Evolutionary conservation across 2,113 vertebrate species (phyloP).

Genomic region (Phalacrocorax carbo): DNA sequence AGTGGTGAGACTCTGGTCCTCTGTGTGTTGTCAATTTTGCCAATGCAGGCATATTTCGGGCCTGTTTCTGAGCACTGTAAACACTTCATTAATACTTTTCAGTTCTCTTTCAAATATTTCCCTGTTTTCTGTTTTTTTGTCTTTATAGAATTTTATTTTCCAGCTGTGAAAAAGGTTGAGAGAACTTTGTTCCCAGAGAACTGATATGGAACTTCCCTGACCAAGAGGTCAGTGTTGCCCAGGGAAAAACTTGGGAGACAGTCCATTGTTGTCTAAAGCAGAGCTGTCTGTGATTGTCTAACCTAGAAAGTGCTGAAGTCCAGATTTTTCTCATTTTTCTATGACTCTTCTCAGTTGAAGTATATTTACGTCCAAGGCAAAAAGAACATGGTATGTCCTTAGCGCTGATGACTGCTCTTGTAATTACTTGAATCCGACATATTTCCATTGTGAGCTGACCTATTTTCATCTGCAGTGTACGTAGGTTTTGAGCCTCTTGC

Average conservation of each 20-base stretch:
- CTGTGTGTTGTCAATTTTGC: neutral
- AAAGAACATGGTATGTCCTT: neutral
- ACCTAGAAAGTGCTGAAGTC: neutral
- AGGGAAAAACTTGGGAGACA: neutral
- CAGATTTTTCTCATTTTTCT: neutral
- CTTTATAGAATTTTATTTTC: neutral
- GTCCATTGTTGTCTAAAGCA: neutral
- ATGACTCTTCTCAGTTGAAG: neutral
- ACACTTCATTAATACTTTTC: neutral
- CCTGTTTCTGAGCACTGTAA: neutral
- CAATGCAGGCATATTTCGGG: neutral
- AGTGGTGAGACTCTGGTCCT: neutral
- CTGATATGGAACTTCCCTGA: neutral
- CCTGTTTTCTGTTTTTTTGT: neutral
- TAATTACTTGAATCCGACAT: neutral
- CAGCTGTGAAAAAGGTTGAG: neutral
- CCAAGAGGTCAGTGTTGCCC: neutral
- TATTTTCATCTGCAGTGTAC: neutral
- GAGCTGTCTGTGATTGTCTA: neutral
- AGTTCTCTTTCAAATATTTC: neutral
- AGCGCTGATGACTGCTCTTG: neutral
- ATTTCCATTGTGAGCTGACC: neutral
- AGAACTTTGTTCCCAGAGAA: neutral
- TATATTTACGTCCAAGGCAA: neutral
- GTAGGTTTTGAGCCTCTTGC: neutral